Evolutionary conservation across 2,797 vertebrate genomes (phyloP).

Genomic region (Danionella dracula): DNA sequence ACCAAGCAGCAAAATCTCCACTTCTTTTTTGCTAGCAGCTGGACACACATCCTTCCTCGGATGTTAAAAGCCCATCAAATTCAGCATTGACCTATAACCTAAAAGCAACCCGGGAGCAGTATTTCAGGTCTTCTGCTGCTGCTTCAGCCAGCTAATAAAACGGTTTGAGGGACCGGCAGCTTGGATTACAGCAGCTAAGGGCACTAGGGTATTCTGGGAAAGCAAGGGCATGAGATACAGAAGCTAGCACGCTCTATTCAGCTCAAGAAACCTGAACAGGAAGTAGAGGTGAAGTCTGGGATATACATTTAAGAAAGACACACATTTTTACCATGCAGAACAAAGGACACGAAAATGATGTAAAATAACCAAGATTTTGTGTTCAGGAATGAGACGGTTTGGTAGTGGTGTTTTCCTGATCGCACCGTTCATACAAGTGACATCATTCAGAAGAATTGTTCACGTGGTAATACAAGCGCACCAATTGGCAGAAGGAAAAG

Average conservation of each 20-base stretch:
- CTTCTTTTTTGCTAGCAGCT: conserved; percentile 37
- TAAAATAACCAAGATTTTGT: too few relatives aligned
- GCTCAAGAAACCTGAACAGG: conserved; percentile 23
- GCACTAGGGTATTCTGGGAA: conserved; percentile 30
- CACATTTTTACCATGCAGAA: not conserved
- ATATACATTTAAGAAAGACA: conserved; percentile 41
- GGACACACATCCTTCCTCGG: conserved; percentile 30
- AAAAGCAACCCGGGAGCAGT: conserved; percentile 46
- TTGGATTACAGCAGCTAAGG: conserved; percentile 20
- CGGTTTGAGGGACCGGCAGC: conserved; percentile 31
- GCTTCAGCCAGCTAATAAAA: conserved; percentile 51
- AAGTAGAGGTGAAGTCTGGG: conserved; percentile 44
- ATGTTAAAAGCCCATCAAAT: conserved; percentile 62
- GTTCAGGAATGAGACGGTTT: too few relatives aligned
- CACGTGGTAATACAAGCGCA: too few relatives aligned
- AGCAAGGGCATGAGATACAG: conserved; percentile 23
- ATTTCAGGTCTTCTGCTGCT: conserved; percentile 50
- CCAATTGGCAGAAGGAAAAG: too few relatives aligned
- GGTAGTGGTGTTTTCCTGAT: too few relatives aligned
- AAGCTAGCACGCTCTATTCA: conserved; percentile 15
- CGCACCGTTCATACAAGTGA: too few relatives aligned
- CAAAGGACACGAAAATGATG: not conserved
- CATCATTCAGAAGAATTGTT: too few relatives aligned
- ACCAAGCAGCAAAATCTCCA: not conserved
- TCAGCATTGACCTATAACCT: conserved; percentile 56